Conservation (phyloP, 2,113 vertebrate genomes). For the Conger conger region DNA sequence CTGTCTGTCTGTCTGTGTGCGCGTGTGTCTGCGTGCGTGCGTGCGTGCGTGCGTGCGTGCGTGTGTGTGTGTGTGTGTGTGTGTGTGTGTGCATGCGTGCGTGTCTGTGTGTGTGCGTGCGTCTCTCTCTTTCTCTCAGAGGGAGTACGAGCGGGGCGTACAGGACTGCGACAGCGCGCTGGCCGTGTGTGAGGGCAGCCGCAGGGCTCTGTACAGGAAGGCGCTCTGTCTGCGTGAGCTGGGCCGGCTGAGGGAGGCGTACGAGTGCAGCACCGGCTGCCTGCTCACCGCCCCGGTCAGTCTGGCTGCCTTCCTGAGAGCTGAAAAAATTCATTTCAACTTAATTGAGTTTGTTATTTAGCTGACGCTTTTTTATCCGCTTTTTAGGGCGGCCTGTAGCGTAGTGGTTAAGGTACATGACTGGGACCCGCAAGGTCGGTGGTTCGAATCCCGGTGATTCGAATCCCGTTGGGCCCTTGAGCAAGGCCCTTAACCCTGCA, state of each 20-base stretch:
- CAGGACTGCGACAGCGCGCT: conserved; percentile 93
- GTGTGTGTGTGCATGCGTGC: not conserved
- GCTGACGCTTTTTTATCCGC: no score
- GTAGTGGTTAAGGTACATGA: no score
- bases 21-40: no score
- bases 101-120: not conserved
- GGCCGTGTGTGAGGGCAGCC: conserved; percentile 81
- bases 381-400: no score
- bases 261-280: conserved; percentile 91
- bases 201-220: conserved; percentile 89
- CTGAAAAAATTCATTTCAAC: no score
- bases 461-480: no score
- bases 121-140: conserved; percentile 60
- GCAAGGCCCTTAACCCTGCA: no score
- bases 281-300: conserved; percentile 79
- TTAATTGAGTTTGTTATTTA: no score
- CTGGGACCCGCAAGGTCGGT: no score
- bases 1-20: not conserved
- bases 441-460: no score
- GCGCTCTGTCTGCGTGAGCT: conserved; percentile 85
- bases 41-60: no score
- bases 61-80: no score
- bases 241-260: conserved; percentile 89
- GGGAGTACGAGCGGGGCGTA: conserved; percentile 83
- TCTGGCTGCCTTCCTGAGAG: not conserved